Evolutionary conservation across 2,888 invertebrate species (phyloP).

Genomic region (Panzeria rudis): DNA sequence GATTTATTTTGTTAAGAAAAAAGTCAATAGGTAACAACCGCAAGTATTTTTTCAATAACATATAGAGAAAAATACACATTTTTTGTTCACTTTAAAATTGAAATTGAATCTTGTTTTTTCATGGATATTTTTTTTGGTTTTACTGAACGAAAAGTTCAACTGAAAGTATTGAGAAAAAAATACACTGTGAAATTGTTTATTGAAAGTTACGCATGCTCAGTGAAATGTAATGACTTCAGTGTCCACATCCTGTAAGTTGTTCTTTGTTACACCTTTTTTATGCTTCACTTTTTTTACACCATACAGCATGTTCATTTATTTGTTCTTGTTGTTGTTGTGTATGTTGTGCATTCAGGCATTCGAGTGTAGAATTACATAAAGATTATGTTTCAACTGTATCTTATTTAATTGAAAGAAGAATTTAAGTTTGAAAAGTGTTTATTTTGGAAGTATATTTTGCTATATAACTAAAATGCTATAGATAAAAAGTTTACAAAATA

Average conservation of each 20-base stretch:
- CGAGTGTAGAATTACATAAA: conserved; percentile 39
- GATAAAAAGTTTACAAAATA: too few species aligned
- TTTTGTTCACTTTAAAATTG: conserved; percentile 39
- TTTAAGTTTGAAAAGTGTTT: neutral
- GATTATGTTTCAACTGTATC: conserved; percentile 41
- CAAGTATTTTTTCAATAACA: conserved; percentile 40
- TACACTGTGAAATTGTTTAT: conserved; percentile 48
- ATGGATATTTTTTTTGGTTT: conserved; percentile 24
- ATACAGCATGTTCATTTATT: neutral
- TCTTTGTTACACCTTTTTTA: conserved; percentile 50
- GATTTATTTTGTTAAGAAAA: conserved; percentile 45
- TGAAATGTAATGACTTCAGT: conserved; percentile 66
- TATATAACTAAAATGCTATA: too few species aligned
- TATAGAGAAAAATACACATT: neutral
- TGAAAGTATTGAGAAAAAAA: conserved; percentile 6
- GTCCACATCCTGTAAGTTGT: conserved; percentile 68
- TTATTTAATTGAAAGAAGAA: neutral
- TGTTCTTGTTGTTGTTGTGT: neutral
- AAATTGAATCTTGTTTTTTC: conserved; percentile 62
- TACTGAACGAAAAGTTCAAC: conserved; percentile 31
- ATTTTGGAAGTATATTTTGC: neutral
- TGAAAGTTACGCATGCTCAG: conserved; percentile 68
- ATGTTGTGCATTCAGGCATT: conserved; percentile 9
- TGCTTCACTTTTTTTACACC: conserved; percentile 24
- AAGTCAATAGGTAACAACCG: conserved; percentile 55